Evolutionary conservation across 2,797 vertebrate species (phyloP).

Genomic region (Pseudotriccus pelzelni): DNA sequence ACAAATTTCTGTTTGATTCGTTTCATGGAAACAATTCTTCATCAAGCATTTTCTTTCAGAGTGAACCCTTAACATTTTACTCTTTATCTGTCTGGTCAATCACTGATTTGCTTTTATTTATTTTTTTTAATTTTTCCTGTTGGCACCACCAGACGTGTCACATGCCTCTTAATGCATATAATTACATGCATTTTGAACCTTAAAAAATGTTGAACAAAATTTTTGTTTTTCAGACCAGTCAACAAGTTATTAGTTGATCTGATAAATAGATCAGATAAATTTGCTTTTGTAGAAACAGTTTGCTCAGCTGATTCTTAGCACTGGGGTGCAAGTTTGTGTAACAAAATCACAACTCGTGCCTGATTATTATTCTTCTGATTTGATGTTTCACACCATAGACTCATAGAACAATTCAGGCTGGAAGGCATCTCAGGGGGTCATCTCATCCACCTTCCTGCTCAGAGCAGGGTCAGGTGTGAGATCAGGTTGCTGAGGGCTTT

Average conservation of each 20-base stretch:
- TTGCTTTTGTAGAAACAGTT: constrained; percentile 1
- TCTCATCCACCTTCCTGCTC: not conserved
- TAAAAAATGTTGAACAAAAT: not conserved
- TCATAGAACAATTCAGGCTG: not conserved
- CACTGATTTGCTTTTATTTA: not conserved
- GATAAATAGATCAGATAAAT: not conserved
- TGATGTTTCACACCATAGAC: not conserved
- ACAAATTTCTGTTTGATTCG: constrained; percentile 36
- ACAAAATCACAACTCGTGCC: not conserved
- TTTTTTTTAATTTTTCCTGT: not conserved
- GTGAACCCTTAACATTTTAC: constrained; percentile 5
- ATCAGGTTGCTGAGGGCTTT: not conserved
- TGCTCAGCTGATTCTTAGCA: not conserved
- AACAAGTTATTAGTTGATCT: not conserved
- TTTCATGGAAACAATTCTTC: constrained; percentile 57
- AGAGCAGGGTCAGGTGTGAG: not conserved
- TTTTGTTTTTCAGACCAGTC: not conserved
- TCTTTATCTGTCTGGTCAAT: constrained; percentile 15
- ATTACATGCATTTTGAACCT: not conserved
- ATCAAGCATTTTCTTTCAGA: not conserved
- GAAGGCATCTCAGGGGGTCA: not conserved
- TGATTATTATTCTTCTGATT: not conserved
- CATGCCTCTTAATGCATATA: not conserved
- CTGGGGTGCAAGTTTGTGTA: not conserved
- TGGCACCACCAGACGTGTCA: not conserved